phyloP scores from a whole-genome alignment of 2,113 vertebrate genomes.

The Vulpes lagopus region DNA sequence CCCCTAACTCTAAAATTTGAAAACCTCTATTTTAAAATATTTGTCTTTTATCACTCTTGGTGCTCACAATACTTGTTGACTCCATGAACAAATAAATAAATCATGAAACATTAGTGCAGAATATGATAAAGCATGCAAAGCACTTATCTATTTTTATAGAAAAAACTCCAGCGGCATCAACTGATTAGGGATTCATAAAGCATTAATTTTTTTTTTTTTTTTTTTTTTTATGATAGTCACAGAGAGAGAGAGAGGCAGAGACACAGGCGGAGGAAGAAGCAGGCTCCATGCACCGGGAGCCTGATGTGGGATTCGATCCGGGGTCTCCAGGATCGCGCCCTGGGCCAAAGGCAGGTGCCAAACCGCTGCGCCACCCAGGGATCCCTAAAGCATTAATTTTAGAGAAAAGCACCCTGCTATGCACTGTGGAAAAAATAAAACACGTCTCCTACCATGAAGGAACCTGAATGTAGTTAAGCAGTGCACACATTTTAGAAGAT shows the following conservation, averaged over 20 bases:
- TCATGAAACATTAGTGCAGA: neutral
- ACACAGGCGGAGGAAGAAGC: too few species aligned
- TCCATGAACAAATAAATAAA: neutral
- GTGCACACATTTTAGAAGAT: neutral
- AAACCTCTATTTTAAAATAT: neutral
- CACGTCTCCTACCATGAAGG: neutral
- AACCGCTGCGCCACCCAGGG: too few species aligned
- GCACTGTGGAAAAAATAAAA: neutral
- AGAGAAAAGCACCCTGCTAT: neutral
- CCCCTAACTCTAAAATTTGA: neutral
- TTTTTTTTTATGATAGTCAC: too few species aligned
- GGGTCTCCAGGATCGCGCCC: too few species aligned
- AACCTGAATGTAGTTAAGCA: neutral
- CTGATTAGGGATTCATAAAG: neutral
- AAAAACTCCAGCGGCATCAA: neutral
- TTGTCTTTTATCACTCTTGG: neutral
- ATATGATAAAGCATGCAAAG: neutral
- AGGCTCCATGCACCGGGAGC: too few species aligned
- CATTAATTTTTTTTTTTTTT: neutral
- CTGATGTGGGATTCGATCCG: too few species aligned
- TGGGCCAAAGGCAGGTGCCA: too few species aligned
- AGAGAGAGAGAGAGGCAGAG: too few species aligned
- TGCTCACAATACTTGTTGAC: neutral
- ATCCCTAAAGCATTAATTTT: neutral
- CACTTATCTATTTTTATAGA: neutral